A percentile compares a stretch with the other conserved stretches of the same genome.
These are phyloP conservation scores for Pammene aurita DNA, from an alignment of 2,888 invertebrate genomes.

Conservation along the genomic window DNA sequence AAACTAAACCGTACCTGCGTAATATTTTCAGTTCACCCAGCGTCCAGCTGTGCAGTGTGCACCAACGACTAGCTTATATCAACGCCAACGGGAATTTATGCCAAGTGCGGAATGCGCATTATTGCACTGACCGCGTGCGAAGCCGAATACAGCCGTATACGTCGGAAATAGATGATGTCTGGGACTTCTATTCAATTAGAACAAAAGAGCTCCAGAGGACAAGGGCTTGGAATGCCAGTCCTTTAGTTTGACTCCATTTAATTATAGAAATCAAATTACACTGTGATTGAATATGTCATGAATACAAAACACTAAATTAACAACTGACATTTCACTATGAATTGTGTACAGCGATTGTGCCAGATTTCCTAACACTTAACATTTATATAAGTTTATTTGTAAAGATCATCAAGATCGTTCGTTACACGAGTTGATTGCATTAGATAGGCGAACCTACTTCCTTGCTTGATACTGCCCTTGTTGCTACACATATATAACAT, in stretches of 20 bases:
- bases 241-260: slow-evolving; percentile 10
- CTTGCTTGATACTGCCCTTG: not conserved
- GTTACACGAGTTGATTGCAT: slow-evolving; percentile 6
- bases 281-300: slow-evolving; percentile 7
- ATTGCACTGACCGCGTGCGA: slow-evolving; percentile 45
- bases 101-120: slow-evolving; percentile 53
- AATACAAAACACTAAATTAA: slow-evolving; percentile 18
- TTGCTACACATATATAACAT: not conserved
- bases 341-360: not conserved
- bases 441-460: not conserved
- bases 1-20: not conserved
- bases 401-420: slow-evolving; percentile 23
- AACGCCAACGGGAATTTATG: slow-evolving; percentile 57
- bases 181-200: slow-evolving; percentile 33
- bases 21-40: slow-evolving; percentile 2
- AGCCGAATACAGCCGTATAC: slow-evolving; percentile 43
- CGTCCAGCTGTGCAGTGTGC: slow-evolving; percentile 10
- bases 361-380: slow-evolving; percentile 15
- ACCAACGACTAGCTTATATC: slow-evolving; percentile 37
- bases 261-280: slow-evolving; percentile 17
- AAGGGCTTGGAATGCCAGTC: slow-evolving; percentile 6
- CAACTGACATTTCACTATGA: slow-evolving; percentile 1
- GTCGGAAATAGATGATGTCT: slow-evolving; percentile 32
- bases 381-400: slow-evolving; percentile 19
- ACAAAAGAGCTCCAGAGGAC: slow-evolving; percentile 28